A percentile compares a stretch with the other conserved stretches of the same genome.
Conservation (phyloP, 2,113 vertebrate species). For the Corythoichthys intestinalis region DNA sequence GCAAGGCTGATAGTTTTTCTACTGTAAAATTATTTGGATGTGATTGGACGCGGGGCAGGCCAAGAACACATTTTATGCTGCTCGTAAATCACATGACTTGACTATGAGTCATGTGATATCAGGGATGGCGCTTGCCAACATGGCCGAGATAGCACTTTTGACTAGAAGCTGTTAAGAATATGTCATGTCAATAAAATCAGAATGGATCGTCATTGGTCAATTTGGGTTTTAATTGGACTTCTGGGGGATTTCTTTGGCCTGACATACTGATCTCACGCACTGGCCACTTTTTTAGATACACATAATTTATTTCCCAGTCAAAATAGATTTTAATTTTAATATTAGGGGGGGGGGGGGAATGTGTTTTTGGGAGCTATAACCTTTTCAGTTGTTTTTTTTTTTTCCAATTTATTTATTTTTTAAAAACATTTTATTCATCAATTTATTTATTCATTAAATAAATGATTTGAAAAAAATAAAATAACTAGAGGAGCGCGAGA, state of each 20-base stretch:
- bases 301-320: background rate
- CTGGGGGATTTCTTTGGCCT: too few species aligned
- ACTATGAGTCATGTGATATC: constrained; percentile 4
- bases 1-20: background rate
- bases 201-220: background rate
- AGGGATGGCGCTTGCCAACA: background rate
- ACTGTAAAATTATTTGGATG: background rate
- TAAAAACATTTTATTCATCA: too few species aligned
- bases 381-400: too few species aligned
- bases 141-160: background rate
- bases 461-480: too few species aligned
- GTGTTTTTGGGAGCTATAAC: too few species aligned
- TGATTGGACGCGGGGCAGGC: background rate
- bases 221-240: too few species aligned
- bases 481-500: too few species aligned
- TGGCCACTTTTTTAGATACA: background rate
- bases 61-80: background rate
- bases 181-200: background rate
- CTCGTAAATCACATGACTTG: constrained; percentile 6
- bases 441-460: too few species aligned
- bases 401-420: too few species aligned
- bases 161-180: background rate
- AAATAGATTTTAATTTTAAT: too few species aligned
- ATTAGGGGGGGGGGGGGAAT: too few species aligned
- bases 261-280: background rate